Evolutionary conservation across 2,888 invertebrate genomes (phyloP).

Genomic region (Troilus luridus): DNA sequence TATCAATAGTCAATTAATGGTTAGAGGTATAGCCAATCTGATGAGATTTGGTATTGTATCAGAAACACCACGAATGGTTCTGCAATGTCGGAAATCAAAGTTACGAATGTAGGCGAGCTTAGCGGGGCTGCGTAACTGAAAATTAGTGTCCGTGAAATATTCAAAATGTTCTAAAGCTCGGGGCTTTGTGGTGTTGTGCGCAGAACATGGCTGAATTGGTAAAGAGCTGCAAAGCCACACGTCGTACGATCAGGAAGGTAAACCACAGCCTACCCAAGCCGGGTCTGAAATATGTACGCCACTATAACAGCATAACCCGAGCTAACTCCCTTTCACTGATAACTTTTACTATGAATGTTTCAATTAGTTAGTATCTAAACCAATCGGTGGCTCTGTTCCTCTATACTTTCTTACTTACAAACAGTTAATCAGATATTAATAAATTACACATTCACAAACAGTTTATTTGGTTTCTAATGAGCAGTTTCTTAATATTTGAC

Average conservation of each 20-base stretch:
- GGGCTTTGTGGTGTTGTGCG: constrained; percentile 34
- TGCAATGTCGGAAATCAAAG: not conserved
- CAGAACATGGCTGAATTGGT: constrained; percentile 27
- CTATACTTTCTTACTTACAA: not conserved
- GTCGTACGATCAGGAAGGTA: constrained; percentile 28
- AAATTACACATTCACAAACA: no score
- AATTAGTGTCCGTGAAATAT: constrained; percentile 39
- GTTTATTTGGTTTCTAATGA: no score
- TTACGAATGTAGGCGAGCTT: constrained; percentile 33
- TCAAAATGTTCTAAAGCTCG: constrained; percentile 32
- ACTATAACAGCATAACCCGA: not conserved
- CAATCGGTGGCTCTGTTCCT: not conserved
- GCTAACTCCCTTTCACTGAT: not conserved
- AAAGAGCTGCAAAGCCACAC: constrained; percentile 37
- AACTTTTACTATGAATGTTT: constrained; percentile 11
- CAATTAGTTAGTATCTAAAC: not conserved
- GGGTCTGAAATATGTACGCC: constrained; percentile 25
- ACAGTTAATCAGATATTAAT: not conserved
- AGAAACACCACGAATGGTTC: not conserved
- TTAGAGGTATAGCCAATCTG: no score
- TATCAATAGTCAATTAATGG: no score
- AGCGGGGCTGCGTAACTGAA: constrained; percentile 39
- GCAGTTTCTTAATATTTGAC: no score
- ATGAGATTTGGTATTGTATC: not conserved
- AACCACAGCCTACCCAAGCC: constrained; percentile 11